phyloP scores from a whole-genome alignment of 2,797 vertebrate genomes.

The Denticeps clupeoides region DNA sequence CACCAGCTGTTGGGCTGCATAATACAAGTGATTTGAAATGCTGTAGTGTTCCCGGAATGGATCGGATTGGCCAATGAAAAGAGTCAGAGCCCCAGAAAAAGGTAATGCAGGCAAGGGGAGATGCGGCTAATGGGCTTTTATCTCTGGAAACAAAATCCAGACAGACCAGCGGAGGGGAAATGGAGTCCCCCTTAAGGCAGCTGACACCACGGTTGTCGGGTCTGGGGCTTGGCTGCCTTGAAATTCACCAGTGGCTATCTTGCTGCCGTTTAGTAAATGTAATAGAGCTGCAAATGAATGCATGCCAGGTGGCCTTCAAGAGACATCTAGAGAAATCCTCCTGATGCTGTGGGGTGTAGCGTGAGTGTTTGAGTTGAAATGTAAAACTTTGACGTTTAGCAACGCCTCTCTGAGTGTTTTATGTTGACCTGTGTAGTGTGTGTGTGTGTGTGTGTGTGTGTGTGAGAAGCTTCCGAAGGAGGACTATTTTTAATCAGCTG shows the following conservation, averaged over 20 bases:
- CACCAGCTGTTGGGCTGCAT: conserved; percentile 46
- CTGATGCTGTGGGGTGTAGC: conserved; percentile 12
- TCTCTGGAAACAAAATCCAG: conserved; percentile 71
- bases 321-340: conserved; percentile 26
- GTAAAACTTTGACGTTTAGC: too few species aligned
- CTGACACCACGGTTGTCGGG: conserved; percentile 47
- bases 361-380: conserved; percentile 17
- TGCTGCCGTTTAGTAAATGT: conserved; percentile 47
- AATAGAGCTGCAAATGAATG: conserved; percentile 42
- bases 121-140: conserved; percentile 75
- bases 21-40: conserved; percentile 52
- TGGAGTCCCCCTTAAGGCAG: conserved; percentile 43
- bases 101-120: conserved; percentile 60
- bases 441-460: not conserved
- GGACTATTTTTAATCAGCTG: not conserved
- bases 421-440: too few species aligned
- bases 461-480: not conserved
- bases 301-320: conserved; percentile 41
- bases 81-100: conserved; percentile 51
- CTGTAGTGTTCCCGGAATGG: conserved; percentile 52
- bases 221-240: conserved; percentile 50
- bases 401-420: too few species aligned
- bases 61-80: conserved; percentile 57
- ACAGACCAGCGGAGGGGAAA: conserved; percentile 50
- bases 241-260: conserved; percentile 48